These are phyloP conservation scores for Conus betulinus DNA, from an alignment of 1,140 invertebrate species.

Conservation along the genomic window DNA sequence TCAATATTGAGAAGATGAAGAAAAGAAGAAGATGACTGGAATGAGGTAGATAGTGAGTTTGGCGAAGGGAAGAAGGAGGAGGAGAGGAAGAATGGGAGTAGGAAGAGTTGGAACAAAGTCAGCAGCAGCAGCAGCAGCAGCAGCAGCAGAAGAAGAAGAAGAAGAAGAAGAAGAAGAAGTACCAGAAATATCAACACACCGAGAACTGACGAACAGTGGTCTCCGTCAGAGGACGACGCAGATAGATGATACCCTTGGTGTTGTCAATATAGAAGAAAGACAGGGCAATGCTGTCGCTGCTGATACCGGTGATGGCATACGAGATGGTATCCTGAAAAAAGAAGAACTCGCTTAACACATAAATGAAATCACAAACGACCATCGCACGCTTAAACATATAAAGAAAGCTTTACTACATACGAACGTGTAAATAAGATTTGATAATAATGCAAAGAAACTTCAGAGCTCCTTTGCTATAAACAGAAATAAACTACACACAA, in stretches of 20 bases:
- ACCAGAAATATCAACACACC: background rate
- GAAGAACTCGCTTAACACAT: background rate
- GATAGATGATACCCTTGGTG: slow-evolving; percentile 57
- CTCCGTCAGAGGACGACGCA: slow-evolving; percentile 53
- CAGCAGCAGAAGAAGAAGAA: background rate
- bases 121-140: too few species aligned
- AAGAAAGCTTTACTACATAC: background rate
- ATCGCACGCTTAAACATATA: background rate
- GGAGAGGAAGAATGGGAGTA: too few species aligned
- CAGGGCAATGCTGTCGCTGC: slow-evolving; percentile 31
- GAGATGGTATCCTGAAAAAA: slow-evolving; percentile 57
- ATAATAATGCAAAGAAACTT: too few species aligned
- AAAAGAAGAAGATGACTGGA: too few species aligned
- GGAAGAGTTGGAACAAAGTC: too few species aligned
- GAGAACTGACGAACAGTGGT: slow-evolving; percentile 35
- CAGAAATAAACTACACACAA: background rate
- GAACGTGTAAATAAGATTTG: background rate
- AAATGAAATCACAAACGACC: background rate
- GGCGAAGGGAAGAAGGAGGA: too few species aligned
- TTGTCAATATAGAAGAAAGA: slow-evolving; percentile 63
- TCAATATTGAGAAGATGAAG: too few species aligned
- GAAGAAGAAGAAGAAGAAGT: background rate
- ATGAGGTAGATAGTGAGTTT: too few species aligned
- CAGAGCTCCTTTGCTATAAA: background rate
- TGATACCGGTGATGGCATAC: slow-evolving; percentile 46